A percentile compares a stretch with the other conserved stretches of the same genome.
Evolutionary conservation across 2,888 invertebrate genomes (phyloP).

Genomic region (Zonitis immaculata): DNA sequence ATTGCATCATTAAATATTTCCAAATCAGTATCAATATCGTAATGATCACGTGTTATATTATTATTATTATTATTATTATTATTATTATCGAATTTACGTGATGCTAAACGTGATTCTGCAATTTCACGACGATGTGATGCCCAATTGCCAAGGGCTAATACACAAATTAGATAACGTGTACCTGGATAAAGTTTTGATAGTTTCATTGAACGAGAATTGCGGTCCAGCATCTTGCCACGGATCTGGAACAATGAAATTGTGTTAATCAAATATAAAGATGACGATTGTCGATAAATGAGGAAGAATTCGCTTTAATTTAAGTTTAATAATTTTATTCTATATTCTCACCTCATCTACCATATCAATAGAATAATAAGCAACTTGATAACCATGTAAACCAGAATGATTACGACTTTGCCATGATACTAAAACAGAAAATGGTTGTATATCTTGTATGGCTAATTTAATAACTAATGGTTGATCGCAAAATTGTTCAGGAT

Average conservation of each 20-base stretch:
- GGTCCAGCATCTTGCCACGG: slow-evolving; percentile 69
- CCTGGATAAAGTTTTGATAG: slow-evolving; percentile 72
- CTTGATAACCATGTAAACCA: slow-evolving; percentile 77
- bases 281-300: too few relatives aligned
- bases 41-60: not conserved
- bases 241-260: slow-evolving; percentile 54
- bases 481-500: slow-evolving; percentile 79
- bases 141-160: slow-evolving; percentile 80
- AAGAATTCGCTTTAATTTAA: too few relatives aligned
- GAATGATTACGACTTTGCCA: slow-evolving; percentile 89
- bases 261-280: too few relatives aligned
- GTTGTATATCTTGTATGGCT: slow-evolving; percentile 83
- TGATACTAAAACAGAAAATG: slow-evolving; percentile 78
- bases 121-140: slow-evolving; percentile 49
- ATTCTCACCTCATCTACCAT: slow-evolving; percentile 56
- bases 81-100: slow-evolving; percentile 52
- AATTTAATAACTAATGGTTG: slow-evolving; percentile 77
- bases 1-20: slow-evolving; percentile 55
- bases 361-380: slow-evolving; percentile 73
- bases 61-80: slow-evolving; percentile 49
- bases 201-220: slow-evolving; percentile 67
- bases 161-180: slow-evolving; percentile 80
- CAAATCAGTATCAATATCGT: slow-evolving; percentile 35
- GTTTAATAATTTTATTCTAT: too few relatives aligned
- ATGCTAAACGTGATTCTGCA: slow-evolving; percentile 54